Conservation (phyloP, 1,140 invertebrate genomes). For the Galleria mellonella region DNA sequence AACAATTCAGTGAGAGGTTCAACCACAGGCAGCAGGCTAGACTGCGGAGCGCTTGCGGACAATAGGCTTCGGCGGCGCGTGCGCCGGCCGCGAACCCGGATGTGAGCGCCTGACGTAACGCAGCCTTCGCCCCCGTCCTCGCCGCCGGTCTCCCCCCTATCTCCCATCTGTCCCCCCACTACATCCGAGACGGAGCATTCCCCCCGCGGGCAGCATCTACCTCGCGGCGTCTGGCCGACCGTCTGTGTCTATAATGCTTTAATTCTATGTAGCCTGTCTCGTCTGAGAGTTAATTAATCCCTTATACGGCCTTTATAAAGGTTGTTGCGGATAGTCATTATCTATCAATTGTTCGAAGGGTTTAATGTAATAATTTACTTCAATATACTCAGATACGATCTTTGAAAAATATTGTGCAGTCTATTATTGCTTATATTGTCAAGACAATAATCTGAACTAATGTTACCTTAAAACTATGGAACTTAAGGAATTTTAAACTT, state of each 20-base stretch:
- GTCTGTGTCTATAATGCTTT: conserved; percentile 33
- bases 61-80: conserved; percentile 33
- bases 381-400: too few species aligned
- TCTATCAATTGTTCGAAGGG: too few species aligned
- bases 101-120: conserved; percentile 55
- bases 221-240: conserved; percentile 48
- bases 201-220: conserved; percentile 14
- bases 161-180: conserved; percentile 10
- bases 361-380: too few species aligned
- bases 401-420: too few species aligned
- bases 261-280: conserved; percentile 6
- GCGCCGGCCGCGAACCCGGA: conserved; percentile 66
- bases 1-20: conserved; percentile 8
- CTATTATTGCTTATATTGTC: too few species aligned
- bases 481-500: too few species aligned
- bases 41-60: conserved; percentile 2
- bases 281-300: conserved; percentile 38
- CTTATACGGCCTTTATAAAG: conserved; percentile 18
- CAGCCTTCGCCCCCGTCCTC: conserved; percentile 40
- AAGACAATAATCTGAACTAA: too few species aligned
- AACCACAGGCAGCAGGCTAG: conserved; percentile 12
- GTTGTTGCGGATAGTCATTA: too few species aligned
- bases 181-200: neutral
- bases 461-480: too few species aligned
- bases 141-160: conserved; percentile 11